phyloP scores from a whole-genome alignment of 2,888 invertebrate genomes.

The Synergus itoensis region DNA sequence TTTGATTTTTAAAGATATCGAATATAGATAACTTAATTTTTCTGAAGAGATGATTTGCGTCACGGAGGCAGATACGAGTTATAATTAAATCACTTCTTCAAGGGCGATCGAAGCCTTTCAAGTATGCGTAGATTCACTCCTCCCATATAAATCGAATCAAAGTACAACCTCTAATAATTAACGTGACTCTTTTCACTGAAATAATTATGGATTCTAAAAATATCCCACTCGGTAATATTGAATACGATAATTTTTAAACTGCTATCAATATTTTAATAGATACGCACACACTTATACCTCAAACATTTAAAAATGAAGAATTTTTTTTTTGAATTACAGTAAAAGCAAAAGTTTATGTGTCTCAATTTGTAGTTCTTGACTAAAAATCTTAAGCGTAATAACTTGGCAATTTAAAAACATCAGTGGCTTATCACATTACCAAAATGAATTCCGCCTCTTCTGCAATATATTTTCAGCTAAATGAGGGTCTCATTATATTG shows the following conservation, averaged over 20 bases:
- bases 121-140: conserved; percentile 19
- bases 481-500: conserved; percentile 36
- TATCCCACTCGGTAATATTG: not conserved
- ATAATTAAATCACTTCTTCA: too few relatives aligned
- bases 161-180: conserved; percentile 21
- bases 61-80: not conserved
- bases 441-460: not conserved
- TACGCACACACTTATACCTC: too few relatives aligned
- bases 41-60: not conserved
- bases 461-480: conserved; percentile 15
- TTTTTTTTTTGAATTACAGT: too few relatives aligned
- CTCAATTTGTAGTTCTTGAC: too few relatives aligned
- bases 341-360: too few relatives aligned
- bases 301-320: too few relatives aligned
- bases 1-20: conserved; percentile 3
- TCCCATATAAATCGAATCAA: conserved; percentile 31
- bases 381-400: too few relatives aligned
- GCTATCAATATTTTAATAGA: too few relatives aligned
- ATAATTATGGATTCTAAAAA: conserved; percentile 16
- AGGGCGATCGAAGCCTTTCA: not conserved
- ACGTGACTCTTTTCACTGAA: conserved; percentile 18
- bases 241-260: too few relatives aligned
- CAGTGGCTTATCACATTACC: not conserved
- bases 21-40: not conserved
- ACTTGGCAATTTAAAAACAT: too few relatives aligned